Evolutionary conservation across 2,888 invertebrate species (phyloP).

Genomic region (Ellobium chinense): DNA sequence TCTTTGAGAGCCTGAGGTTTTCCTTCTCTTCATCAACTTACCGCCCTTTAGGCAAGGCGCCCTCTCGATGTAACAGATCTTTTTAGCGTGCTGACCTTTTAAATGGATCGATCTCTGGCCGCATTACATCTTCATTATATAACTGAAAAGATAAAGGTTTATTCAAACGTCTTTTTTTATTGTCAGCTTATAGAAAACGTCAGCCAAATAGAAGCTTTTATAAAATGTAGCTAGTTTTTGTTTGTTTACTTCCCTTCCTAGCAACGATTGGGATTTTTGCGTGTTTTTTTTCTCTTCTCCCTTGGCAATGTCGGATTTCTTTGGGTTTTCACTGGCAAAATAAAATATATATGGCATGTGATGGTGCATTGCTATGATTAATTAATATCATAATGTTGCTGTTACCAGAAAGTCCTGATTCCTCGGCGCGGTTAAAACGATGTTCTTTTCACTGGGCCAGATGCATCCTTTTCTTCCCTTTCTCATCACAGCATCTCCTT

Average conservation of each 20-base stretch:
- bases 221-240: constrained; percentile 4
- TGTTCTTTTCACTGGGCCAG: background rate
- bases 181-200: constrained; percentile 25
- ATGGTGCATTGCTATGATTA: background rate
- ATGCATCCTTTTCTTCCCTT: background rate
- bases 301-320: background rate
- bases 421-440: too few species aligned
- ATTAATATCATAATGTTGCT: constrained; percentile 15
- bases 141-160: constrained; percentile 30
- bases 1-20: background rate
- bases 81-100: constrained; percentile 11
- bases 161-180: constrained; percentile 25
- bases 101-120: constrained; percentile 31
- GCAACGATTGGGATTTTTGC: background rate
- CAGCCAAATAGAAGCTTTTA: constrained; percentile 14
- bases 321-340: background rate
- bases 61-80: constrained; percentile 22
- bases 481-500: background rate
- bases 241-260: constrained; percentile 1
- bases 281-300: background rate
- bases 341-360: background rate
- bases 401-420: background rate
- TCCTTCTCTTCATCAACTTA: constrained; percentile 28
- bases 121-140: constrained; percentile 25
- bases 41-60: constrained; percentile 14